Conservation (phyloP, 2,797 vertebrate genomes). For the Tokudaia muenninki region DNA sequence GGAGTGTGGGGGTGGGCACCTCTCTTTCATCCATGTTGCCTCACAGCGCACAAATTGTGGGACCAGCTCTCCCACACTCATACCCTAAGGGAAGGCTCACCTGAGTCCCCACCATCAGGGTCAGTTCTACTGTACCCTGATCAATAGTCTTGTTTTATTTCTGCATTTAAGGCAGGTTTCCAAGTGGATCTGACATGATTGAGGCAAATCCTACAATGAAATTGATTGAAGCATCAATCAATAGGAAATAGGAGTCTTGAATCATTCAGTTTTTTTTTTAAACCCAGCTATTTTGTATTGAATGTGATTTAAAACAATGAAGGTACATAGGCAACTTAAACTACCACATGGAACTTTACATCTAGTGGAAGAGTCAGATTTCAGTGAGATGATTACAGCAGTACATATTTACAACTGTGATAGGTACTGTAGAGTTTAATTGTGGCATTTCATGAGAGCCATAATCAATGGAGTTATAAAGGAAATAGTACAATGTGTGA, state of each 20-base stretch:
- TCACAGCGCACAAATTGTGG: no score
- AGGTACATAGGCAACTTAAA: not conserved
- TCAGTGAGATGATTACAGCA: slow-evolving; percentile 41
- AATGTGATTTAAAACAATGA: not conserved
- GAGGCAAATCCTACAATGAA: slow-evolving; percentile 13
- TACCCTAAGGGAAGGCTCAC: no score
- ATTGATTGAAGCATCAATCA: not conserved
- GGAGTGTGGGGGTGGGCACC: no score
- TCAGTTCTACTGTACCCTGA: no score
- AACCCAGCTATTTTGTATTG: not conserved
- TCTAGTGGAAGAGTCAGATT: slow-evolving; percentile 41
- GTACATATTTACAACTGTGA: slow-evolving; percentile 47
- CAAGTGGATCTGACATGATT: slow-evolving; percentile 3
- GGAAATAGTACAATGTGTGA: slow-evolving; percentile 52
- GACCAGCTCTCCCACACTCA: no score
- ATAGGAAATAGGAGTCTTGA: slow-evolving; percentile 6
- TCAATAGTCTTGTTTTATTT: not conserved
- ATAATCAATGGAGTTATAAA: slow-evolving; percentile 37
- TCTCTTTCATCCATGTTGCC: no score
- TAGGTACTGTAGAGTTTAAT: slow-evolving; percentile 39
- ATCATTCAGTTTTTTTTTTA: not conserved
- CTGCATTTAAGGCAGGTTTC: slow-evolving; percentile 17
- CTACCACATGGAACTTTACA: slow-evolving; percentile 5
- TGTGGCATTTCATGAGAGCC: slow-evolving; percentile 24
- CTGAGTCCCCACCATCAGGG: no score